A percentile compares a stretch with the other conserved stretches of the same genome.
Evolutionary conservation across 2,888 invertebrate genomes (phyloP).

Genomic region (Cactoblastis cactorum): DNA sequence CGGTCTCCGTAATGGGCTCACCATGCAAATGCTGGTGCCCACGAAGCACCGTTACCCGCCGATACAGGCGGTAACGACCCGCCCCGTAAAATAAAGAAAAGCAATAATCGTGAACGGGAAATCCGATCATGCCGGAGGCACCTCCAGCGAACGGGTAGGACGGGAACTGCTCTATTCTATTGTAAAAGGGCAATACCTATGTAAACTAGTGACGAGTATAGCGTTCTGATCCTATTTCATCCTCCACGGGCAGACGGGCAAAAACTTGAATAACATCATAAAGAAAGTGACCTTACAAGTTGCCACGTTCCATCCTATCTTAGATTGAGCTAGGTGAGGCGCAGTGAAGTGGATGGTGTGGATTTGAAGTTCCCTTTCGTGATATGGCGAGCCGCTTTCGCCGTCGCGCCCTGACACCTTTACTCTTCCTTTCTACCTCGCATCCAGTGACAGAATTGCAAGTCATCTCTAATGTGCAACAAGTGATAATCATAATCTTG

Average conservation of each 20-base stretch:
- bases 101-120: conserved; percentile 67
- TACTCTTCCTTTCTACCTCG: conserved; percentile 76
- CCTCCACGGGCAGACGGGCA: conserved; percentile 36
- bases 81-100: conserved; percentile 69
- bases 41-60: conserved; percentile 60
- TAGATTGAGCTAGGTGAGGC: conserved; percentile 53
- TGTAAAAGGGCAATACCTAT: conserved; percentile 38
- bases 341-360: conserved; percentile 52
- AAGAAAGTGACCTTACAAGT: conserved; percentile 66
- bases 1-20: conserved; percentile 64
- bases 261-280: conserved; percentile 49
- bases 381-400: conserved; percentile 68
- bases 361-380: conserved; percentile 72
- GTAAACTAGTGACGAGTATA: conserved; percentile 35
- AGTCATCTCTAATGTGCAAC: conserved; percentile 26
- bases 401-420: conserved; percentile 68
- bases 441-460: conserved; percentile 34
- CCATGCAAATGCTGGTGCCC: conserved; percentile 69
- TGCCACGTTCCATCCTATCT: conserved; percentile 51
- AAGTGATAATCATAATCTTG: conserved; percentile 25
- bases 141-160: conserved; percentile 35
- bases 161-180: conserved; percentile 36
- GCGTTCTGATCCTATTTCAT: conserved; percentile 31
- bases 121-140: conserved; percentile 61
- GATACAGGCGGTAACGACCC: conserved; percentile 63